phyloP scores from a whole-genome alignment of 2,888 invertebrate species.

The Bombylius major region DNA sequence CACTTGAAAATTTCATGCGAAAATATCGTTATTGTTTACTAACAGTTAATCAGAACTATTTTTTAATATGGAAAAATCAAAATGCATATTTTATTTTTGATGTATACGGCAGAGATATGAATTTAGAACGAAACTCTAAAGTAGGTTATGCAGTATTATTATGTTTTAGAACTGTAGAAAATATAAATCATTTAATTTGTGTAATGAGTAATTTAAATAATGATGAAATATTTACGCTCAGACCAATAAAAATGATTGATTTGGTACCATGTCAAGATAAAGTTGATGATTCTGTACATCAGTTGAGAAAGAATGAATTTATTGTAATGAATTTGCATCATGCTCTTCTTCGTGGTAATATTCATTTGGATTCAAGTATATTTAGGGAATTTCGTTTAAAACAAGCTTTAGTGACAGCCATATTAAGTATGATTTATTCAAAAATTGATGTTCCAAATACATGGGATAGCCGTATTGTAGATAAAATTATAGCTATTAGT shows the following conservation, averaged over 20 bases:
- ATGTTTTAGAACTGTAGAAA: constrained; percentile 23
- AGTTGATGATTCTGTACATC: constrained; percentile 9
- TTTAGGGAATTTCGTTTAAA: constrained; percentile 25
- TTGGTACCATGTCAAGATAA: constrained; percentile 23
- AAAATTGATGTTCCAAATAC: constrained; percentile 32
- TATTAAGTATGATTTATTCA: constrained; percentile 25
- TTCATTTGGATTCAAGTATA: constrained; percentile 25
- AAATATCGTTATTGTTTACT: constrained; percentile 21
- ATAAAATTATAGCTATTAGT: constrained; percentile 29
- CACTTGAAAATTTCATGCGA: constrained; percentile 20
- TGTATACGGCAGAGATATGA: constrained; percentile 24
- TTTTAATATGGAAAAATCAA: constrained; percentile 27
- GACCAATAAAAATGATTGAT: constrained; percentile 25
- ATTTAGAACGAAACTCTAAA: constrained; percentile 17
- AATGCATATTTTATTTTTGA: constrained; percentile 29
- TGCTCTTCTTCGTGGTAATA: constrained; percentile 23
- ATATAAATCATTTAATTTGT: constrained; percentile 24
- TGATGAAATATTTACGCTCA: constrained; percentile 19
- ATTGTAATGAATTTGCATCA: constrained; percentile 26
- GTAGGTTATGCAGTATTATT: constrained; percentile 23
- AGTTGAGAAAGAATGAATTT: constrained; percentile 22
- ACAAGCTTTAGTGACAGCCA: constrained; percentile 27
- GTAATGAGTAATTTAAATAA: constrained; percentile 22
- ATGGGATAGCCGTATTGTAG: constrained; percentile 26
- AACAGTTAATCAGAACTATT: constrained; percentile 21